phyloP scores from a whole-genome alignment of 2,113 vertebrate genomes.

The Aspidoscelis tigris region DNA sequence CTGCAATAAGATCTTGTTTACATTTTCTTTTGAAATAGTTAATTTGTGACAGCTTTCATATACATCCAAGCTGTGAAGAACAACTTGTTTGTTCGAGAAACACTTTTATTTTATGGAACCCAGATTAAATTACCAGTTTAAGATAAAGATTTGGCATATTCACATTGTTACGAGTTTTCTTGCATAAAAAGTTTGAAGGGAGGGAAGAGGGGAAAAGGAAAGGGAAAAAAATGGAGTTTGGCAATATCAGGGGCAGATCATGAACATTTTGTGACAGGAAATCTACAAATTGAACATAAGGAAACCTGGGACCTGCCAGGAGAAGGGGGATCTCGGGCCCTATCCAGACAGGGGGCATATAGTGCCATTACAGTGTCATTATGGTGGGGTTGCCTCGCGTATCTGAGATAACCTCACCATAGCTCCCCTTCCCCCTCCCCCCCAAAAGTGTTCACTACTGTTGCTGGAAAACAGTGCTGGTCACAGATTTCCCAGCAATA shows the following conservation, averaged over 20 bases:
- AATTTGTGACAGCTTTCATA: conserved; percentile 69
- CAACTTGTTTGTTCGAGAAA: conserved; percentile 67
- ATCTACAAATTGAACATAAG: too few relatives aligned
- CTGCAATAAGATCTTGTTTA: conserved; percentile 65
- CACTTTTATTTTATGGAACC: conserved; percentile 46
- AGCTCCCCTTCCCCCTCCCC: not conserved
- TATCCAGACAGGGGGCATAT: too few relatives aligned
- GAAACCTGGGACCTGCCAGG: too few relatives aligned
- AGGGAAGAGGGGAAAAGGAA: not conserved
- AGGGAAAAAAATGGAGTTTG: too few relatives aligned
- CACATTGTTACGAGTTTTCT: conserved; percentile 49
- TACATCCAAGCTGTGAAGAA: conserved; percentile 59
- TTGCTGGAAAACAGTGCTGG: too few relatives aligned
- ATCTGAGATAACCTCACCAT: too few relatives aligned
- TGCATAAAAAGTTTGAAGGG: conserved; percentile 16
- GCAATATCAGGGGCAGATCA: not conserved
- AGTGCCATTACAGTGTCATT: too few relatives aligned
- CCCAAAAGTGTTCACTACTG: too few relatives aligned
- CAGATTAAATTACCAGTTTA: conserved; percentile 62
- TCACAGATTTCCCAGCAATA: too few relatives aligned
- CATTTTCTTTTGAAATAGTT: conserved; percentile 68
- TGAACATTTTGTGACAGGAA: too few relatives aligned
- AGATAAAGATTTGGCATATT: conserved; percentile 53
- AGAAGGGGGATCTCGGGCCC: too few relatives aligned
- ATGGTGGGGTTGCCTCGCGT: too few relatives aligned